Conservation (phyloP, 2,888 invertebrate genomes). For the Endomychus coccineus region DNA sequence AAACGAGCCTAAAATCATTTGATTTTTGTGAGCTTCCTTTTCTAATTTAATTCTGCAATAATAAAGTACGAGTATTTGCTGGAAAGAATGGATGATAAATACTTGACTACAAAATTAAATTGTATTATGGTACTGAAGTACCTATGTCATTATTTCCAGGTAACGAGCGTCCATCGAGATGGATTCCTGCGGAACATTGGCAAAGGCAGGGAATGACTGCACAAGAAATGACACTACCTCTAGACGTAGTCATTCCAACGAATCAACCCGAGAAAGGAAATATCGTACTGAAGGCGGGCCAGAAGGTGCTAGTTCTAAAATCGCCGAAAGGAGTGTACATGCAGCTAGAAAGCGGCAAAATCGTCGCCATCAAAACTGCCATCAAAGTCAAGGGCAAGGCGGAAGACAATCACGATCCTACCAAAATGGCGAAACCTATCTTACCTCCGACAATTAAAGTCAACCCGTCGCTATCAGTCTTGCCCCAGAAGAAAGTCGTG, state of each 20-base stretch:
- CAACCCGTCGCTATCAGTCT: slow-evolving; percentile 54
- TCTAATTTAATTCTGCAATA: no score
- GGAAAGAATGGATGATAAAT: no score
- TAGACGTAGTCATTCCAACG: slow-evolving; percentile 87
- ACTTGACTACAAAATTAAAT: no score
- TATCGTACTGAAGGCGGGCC: slow-evolving; percentile 87
- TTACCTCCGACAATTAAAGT: slow-evolving; percentile 46
- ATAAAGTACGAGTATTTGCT: no score
- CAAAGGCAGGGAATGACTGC: slow-evolving; percentile 91
- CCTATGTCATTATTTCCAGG: no score
- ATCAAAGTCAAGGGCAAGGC: slow-evolving; percentile 57
- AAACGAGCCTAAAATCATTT: no score
- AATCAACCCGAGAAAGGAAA: slow-evolving; percentile 84
- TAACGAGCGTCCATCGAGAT: slow-evolving; percentile 42
- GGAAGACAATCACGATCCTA: slow-evolving; percentile 41
- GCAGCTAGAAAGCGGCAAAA: slow-evolving; percentile 89
- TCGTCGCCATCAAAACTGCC: slow-evolving; percentile 82
- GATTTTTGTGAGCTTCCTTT: no score
- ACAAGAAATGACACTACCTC: slow-evolving; percentile 86
- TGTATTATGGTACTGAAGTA: no score
- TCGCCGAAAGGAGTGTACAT: slow-evolving; percentile 95
- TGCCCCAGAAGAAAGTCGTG: slow-evolving; percentile 43
- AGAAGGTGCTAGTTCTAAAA: slow-evolving; percentile 88
- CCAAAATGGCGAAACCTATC: slow-evolving; percentile 34
- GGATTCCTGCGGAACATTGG: slow-evolving; percentile 89